Base-by-base conservation (phyloP, 2,113 vertebrate genomes). In the Zosterops borbonicus region DNA sequence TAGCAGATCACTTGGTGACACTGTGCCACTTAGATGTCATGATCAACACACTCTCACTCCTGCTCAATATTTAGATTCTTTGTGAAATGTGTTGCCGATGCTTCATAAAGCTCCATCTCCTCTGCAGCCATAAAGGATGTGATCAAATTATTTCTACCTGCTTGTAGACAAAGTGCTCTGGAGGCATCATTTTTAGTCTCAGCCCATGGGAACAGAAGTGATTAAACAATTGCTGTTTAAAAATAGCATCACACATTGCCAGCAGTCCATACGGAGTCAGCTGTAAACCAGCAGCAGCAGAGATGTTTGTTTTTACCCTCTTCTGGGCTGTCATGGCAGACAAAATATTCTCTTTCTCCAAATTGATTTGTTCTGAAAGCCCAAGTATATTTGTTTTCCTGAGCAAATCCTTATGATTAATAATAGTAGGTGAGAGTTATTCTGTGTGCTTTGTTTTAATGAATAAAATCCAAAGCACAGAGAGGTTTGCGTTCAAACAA, bases 201-300 rank as follows among this genome's bases (percentile, higher is more conserved):
- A 76, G 80, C 93, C 73, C 83, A 82, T 83, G 92, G 92, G 92
- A 96, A 93, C 88, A 93, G 90, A 92, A 94, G 69, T 82, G 86
- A 96, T 96, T 96, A 96, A 97, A 95, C 92, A 95, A 94, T 87
- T 92, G 80, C 92, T 65, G 76, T 87, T 92, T 96, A 96, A 96
- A 97, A 95, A 94, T 95, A 97, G 88, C 92, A 89, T 87, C 86
- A 68, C 90, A 95, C 77, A 93, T 90, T 88, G 90, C 65, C 86
- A 79, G 52, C 62, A 49, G 94, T 87, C 96, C 88, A 31, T 76
- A 53, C 5, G 0, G 56, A 94, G 44, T 68, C 83, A 82, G 88
- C 80, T 90, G 73, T 68, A 84, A 90, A 93, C 85, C 76, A 84
- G 39, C 88, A 89, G 75, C 86, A 82, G 88, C 73, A 84, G 79